Evolutionary conservation across 2,113 vertebrate species (phyloP).

Genomic region (Gracilinanus agilis): DNA sequence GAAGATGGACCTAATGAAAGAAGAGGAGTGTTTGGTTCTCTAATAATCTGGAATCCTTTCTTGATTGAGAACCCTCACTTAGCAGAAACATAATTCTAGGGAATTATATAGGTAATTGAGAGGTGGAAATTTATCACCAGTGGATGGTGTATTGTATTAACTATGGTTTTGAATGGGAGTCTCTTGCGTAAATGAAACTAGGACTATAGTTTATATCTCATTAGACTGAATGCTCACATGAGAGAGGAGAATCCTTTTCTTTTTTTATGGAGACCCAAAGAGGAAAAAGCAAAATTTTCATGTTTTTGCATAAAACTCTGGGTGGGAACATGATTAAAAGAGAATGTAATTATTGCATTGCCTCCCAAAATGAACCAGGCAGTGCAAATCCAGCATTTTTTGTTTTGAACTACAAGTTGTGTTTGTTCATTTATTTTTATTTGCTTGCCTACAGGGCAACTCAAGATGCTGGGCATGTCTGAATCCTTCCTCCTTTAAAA

Average conservation of each 20-base stretch:
- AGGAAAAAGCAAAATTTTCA: background rate
- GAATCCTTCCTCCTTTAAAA: background rate
- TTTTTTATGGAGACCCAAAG: background rate
- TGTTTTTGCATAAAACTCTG: background rate
- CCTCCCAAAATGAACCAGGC: background rate
- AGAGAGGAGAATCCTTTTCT: background rate
- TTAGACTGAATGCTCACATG: background rate
- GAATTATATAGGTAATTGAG: background rate
- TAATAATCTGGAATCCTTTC: background rate
- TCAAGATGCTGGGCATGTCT: background rate
- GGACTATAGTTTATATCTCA: background rate
- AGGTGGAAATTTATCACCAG: background rate
- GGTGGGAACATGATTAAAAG: background rate
- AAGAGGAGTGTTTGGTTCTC: background rate
- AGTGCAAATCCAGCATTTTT: background rate
- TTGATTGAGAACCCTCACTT: background rate
- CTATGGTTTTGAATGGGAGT: background rate
- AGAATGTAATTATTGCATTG: background rate
- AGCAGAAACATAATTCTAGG: background rate
- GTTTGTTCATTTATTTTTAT: background rate
- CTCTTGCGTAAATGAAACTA: background rate
- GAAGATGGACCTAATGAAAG: too few relatives aligned
- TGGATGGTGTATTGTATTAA: background rate
- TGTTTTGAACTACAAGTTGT: background rate
- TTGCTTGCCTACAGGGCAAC: background rate